Evolutionary conservation across 2,888 invertebrate genomes (phyloP).

Genomic region (Lucinisca nassula): DNA sequence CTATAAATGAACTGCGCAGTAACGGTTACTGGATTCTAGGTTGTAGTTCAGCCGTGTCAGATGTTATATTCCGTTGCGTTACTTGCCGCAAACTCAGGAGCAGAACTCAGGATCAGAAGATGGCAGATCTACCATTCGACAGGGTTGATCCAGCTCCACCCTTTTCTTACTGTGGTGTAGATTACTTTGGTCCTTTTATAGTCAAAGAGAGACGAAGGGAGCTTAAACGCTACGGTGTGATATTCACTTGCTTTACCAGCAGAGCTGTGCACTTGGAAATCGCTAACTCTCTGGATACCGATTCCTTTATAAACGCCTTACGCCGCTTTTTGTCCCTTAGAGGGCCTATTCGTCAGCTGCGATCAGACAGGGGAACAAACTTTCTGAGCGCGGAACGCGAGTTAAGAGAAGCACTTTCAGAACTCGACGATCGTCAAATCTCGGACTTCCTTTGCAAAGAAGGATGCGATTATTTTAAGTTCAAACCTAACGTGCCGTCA

Average conservation of each 20-base stretch:
- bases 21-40: conserved; percentile 82
- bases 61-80: conserved; percentile 76
- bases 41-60: conserved; percentile 70
- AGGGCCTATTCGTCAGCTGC: conserved; percentile 36
- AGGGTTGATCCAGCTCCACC: conserved; percentile 62
- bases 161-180: conserved; percentile 22
- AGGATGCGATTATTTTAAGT: conserved; percentile 20
- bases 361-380: conserved; percentile 65
- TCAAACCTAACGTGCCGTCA: conserved; percentile 70
- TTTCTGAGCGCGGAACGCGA: conserved; percentile 60
- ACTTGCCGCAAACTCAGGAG: conserved; percentile 77
- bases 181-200: conserved; percentile 25
- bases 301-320: conserved; percentile 51
- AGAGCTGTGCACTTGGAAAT: conserved; percentile 55
- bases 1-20: conserved; percentile 59
- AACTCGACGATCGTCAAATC: conserved; percentile 14
- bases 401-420: conserved; percentile 8
- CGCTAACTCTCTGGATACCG: conserved; percentile 33
- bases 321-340: conserved; percentile 43
- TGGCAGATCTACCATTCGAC: conserved; percentile 83
- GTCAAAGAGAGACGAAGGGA: conserved; percentile 31
- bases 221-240: conserved; percentile 38
- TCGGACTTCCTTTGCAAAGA: conserved; percentile 16
- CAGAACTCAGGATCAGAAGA: conserved; percentile 74
- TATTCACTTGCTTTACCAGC: conserved; percentile 51